These are phyloP conservation scores for Pipistrellus pipistrellus DNA, from an alignment of 2,797 vertebrate species.

Conservation along the genomic window DNA sequence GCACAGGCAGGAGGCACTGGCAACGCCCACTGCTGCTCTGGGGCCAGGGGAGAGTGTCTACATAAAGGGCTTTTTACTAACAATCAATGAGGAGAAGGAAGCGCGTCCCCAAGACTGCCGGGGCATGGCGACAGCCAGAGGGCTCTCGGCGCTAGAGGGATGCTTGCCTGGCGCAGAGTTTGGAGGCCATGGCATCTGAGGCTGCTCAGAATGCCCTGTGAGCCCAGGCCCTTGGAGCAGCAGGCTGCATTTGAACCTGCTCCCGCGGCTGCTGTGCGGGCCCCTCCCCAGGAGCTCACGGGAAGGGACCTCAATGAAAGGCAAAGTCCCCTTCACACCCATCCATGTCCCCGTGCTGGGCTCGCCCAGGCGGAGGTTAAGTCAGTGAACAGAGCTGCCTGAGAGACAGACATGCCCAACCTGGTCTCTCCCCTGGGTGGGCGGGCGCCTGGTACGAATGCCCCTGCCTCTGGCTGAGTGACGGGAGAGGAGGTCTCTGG, in stretches of 20 bases:
- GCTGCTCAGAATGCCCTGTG: accelerated
- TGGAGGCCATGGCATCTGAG: background rate
- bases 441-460: accelerated
- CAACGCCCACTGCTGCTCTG: background rate
- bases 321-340: background rate
- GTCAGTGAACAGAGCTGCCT: accelerated
- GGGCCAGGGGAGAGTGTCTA: background rate
- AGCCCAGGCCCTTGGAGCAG: too few species aligned
- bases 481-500: background rate
- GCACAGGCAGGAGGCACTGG: too few species aligned
- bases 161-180: accelerated
- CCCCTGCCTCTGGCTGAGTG: accelerated
- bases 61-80: background rate
- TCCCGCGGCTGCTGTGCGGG: accelerated
- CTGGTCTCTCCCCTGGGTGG: too few species aligned
- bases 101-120: accelerated
- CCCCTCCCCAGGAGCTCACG: background rate
- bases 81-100: background rate
- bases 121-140: accelerated
- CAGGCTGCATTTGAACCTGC: accelerated
- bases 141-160: too few species aligned
- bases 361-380: accelerated
- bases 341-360: accelerated
- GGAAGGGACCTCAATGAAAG: background rate
- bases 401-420: background rate